Base-by-base conservation (phyloP, 1,140 invertebrate species). In the Drosophila nigromelanica region DNA sequence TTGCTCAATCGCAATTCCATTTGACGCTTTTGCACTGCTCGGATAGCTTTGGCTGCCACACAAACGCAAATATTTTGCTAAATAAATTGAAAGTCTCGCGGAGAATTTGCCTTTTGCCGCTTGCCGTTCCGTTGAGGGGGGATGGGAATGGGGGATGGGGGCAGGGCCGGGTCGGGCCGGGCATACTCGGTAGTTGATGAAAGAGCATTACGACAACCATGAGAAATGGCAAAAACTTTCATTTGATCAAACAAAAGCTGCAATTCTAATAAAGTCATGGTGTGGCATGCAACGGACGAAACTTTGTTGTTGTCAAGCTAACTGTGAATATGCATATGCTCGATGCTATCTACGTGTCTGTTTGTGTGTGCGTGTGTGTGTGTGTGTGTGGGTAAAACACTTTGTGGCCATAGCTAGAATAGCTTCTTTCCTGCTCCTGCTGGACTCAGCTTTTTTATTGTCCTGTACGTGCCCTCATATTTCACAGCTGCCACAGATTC, bases 391-490 rank as follows among this genome's bases (percentile, higher is more conserved):
- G 60, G 59, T 51, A 55, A 58, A 50, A 33, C 56, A 60, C 52
- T 47, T 52, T 63, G 62, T 14, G 58, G 33, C 66, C 33, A 37
- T 14, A 35, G 27, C 50, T 51, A 56, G 15, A 8, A 39, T 6
- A 30, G 24, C 51, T 47, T 51, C 55, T 55, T 48, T 47, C 18
- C 61, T 43, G 24, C 39, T 27, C 30, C 12, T 33, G 51, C 37
- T 24, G 35, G 51, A 21, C 39, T n/a, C 40, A 51, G 52, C 55
- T 67, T 78, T 60, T 78, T 82, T 82, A 78, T 70, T 76, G 73
- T 70, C 51, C 60, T 67, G 61, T 71, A 85, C 73, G 80, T 85
- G 80, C 52, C 62, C 80, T 83, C 80, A 73, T 85, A 80, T 80
- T 54, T 85, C 64, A 85, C 80, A 85, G 52, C 66, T 85, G 76